Conservation (phyloP, 2,797 vertebrate genomes). For the Sardinella longiceps region DNA sequence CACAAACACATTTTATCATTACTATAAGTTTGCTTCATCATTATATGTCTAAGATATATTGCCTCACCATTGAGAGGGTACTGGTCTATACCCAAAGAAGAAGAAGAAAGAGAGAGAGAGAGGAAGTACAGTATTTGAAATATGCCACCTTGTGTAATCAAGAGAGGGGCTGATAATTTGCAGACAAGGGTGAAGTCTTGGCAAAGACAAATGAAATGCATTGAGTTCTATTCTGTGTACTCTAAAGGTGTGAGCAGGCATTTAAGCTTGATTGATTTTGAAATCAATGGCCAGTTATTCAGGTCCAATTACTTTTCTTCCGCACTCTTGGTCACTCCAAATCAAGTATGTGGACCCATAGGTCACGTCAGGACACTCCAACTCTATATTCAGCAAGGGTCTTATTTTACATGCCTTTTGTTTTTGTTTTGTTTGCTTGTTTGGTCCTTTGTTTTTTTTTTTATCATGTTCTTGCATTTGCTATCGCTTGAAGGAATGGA, state of each 20-base stretch:
- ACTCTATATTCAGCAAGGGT: not conserved
- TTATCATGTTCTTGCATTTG: not conserved
- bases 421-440: not conserved
- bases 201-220: not conserved
- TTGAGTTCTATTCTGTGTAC: not conserved
- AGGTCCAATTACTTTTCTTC: not conserved
- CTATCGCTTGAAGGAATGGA: not conserved
- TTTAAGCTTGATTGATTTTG: not conserved
- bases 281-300: not conserved
- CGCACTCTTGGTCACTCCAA: not conserved
- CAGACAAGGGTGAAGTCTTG: not conserved
- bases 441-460: too few relatives aligned
- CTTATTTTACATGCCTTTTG: not conserved
- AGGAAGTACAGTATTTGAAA: not conserved
- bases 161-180: not conserved
- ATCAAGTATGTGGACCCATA: not conserved
- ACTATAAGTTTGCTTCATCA: not conserved
- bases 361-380: not conserved
- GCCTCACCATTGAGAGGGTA: not conserved
- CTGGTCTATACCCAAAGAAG: not conserved
- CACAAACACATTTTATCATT: not conserved
- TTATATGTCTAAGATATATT: not conserved
- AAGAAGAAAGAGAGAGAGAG: not conserved
- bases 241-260: conserved; percentile 1
- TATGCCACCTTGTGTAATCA: conserved; percentile 1